Percentiles rank a stretch among this genome's conserved stretches.
These are phyloP conservation scores for Aplochiton taeniatus DNA, from an alignment of 2,797 vertebrate species.

Conservation along the genomic window DNA sequence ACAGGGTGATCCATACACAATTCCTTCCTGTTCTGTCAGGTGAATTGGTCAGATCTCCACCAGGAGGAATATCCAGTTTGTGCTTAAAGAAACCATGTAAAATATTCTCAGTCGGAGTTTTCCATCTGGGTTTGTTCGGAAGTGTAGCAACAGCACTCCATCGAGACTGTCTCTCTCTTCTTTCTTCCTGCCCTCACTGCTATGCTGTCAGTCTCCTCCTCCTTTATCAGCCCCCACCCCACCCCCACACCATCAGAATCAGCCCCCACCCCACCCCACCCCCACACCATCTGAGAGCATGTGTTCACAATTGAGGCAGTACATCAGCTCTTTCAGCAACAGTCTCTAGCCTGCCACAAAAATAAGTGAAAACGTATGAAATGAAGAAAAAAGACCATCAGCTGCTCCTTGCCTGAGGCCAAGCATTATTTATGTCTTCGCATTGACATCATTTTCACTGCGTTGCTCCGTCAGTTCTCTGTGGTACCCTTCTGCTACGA, in stretches of 20 bases:
- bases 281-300: conserved; percentile 33
- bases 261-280: conserved; percentile 31
- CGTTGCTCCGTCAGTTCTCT: background rate
- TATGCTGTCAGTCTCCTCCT: background rate
- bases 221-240: background rate
- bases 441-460: conserved; percentile 10
- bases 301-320: conserved; percentile 24
- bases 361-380: conserved; percentile 4
- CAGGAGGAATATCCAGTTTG: background rate
- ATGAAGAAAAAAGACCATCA: background rate
- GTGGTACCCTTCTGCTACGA: background rate
- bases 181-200: background rate
- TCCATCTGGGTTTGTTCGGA: conserved; percentile 2
- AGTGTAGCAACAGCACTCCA: background rate
- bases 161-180: background rate
- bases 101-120: conserved; percentile 10
- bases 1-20: conserved; percentile 18
- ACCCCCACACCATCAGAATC: conserved; percentile 17
- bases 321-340: conserved; percentile 24
- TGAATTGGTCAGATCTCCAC: background rate
- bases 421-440: conserved; percentile 1
- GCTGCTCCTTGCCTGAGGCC: background rate
- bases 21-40: background rate
- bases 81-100: background rate
- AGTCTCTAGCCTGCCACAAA: conserved; percentile 1